These are phyloP conservation scores for Cryptoprocta ferox DNA, from an alignment of 2,797 vertebrate genomes.

Conservation along the genomic window DNA sequence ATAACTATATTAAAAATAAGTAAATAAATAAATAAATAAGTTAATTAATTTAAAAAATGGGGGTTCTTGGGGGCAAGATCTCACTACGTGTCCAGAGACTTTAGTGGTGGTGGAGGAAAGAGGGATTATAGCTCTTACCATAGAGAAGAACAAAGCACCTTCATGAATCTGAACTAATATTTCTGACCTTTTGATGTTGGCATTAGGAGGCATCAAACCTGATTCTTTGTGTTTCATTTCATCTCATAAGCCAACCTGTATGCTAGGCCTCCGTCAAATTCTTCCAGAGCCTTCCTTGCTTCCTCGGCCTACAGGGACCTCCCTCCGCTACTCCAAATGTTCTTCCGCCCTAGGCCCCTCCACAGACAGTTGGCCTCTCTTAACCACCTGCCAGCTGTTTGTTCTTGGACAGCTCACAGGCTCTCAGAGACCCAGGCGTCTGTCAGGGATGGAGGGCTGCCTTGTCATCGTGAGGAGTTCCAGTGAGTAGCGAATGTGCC, in stretches of 20 bases:
- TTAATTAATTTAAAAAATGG: not conserved
- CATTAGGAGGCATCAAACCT: not conserved
- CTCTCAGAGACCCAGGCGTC: too few species aligned
- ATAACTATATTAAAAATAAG: too few species aligned
- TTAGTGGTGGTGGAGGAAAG: not conserved
- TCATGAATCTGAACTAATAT: not conserved
- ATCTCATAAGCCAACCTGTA: not conserved
- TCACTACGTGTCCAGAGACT: not conserved
- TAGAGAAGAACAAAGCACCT: not conserved
- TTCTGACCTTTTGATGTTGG: not conserved
- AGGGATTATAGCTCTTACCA: fast-evolving
- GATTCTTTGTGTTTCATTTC: not conserved
- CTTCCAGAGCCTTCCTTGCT: not conserved
- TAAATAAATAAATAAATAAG: not conserved
- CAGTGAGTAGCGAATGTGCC: fast-evolving
- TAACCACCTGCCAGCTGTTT: not conserved
- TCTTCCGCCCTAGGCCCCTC: not conserved
- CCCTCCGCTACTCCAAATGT: not conserved
- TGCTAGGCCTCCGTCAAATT: not conserved
- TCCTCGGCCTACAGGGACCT: not conserved
- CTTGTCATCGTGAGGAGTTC: not conserved
- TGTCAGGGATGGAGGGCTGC: not conserved
- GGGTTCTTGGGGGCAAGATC: too few species aligned
- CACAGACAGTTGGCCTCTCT: not conserved
- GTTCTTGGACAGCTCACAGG: not conserved